A percentile compares a stretch with the other conserved stretches of the same genome.
Evolutionary conservation across 1,140 invertebrate species (phyloP).

Genomic region (Leptonema lineaticorne): DNA sequence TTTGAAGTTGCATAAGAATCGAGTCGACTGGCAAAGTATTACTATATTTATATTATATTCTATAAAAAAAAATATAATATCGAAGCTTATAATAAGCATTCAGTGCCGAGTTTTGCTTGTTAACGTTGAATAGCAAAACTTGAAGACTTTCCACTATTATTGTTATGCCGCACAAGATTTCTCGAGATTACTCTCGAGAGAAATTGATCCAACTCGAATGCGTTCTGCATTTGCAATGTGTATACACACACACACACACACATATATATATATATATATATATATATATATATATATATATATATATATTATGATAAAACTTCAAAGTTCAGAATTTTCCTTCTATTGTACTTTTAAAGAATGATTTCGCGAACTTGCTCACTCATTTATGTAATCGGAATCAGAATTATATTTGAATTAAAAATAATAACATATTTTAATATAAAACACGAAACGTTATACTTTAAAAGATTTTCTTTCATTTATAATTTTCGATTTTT

Average conservation of each 20-base stretch:
- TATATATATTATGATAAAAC: too few species aligned
- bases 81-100: background rate
- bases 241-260: background rate
- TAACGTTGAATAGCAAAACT: background rate
- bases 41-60: too few species aligned
- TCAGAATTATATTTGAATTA: too few species aligned
- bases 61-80: too few species aligned
- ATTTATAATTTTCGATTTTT: background rate
- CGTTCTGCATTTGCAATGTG: background rate
- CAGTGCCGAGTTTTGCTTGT: background rate
- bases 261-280: background rate
- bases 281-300: background rate
- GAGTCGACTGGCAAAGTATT: too few species aligned
- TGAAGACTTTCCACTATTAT: background rate
- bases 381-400: too few species aligned
- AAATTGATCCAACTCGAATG: background rate
- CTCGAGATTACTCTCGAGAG: background rate
- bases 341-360: too few species aligned
- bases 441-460: too few species aligned
- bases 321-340: too few species aligned
- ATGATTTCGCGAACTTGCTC: too few species aligned
- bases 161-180: background rate
- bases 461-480: background rate
- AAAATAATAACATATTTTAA: too few species aligned
- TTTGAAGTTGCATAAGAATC: too few species aligned